These are phyloP conservation scores for Bombus balteatus DNA, from an alignment of 1,140 invertebrate genomes.

Conservation along the genomic window DNA sequence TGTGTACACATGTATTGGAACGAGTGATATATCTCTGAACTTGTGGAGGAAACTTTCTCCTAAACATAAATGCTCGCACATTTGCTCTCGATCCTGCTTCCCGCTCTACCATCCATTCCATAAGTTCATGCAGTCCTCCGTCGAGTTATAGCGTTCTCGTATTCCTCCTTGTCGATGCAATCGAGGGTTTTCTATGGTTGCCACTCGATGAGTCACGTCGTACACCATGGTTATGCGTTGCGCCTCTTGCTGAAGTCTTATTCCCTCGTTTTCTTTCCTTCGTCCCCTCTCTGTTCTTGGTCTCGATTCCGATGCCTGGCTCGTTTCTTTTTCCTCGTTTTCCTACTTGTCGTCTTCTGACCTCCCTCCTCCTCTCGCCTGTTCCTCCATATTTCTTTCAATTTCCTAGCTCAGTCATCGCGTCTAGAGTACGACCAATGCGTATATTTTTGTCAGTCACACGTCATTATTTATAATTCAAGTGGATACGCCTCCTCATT, in stretches of 20 bases:
- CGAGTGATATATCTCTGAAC: neutral
- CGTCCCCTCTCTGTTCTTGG: neutral
- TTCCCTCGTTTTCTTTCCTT: conserved; percentile 15
- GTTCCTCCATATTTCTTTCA: conserved; percentile 15
- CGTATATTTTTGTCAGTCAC: conserved; percentile 6
- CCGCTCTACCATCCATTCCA: conserved; percentile 8
- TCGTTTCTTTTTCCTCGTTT: neutral
- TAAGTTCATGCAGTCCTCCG: conserved; percentile 33
- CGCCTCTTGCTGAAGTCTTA: conserved; percentile 33
- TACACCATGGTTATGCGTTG: conserved; percentile 21
- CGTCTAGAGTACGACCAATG: too few species aligned
- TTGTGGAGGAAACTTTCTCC: conserved; percentile 21
- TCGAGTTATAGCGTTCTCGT: conserved; percentile 17
- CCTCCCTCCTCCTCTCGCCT: neutral
- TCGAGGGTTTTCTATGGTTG: conserved; percentile 64
- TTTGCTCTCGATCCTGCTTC: conserved; percentile 31
- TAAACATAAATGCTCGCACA: conserved; percentile 19
- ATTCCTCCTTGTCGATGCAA: conserved; percentile 51
- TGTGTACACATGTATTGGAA: neutral
- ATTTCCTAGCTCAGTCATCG: neutral
- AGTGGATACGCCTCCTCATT: neutral
- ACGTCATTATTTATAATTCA: conserved; percentile 29
- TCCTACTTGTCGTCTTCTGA: neutral
- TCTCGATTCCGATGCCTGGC: neutral
- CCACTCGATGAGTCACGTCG: conserved; percentile 65